phyloP scores from a whole-genome alignment of 2,113 vertebrate genomes.

The Riparia riparia region DNA sequence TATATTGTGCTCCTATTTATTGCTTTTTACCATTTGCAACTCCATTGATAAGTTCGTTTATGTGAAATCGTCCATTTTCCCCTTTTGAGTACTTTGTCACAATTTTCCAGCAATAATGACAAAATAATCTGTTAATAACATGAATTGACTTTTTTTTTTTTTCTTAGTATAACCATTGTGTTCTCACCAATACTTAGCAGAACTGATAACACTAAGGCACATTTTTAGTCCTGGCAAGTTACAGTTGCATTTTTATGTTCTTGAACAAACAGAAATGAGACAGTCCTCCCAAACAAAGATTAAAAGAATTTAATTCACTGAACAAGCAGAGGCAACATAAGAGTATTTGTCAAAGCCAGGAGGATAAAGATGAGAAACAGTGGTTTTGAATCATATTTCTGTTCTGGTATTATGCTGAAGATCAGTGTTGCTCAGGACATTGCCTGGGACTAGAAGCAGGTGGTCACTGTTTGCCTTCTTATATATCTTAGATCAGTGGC shows the following conservation, averaged over 20 bases:
- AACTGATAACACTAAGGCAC: neutral
- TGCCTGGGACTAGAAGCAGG: neutral
- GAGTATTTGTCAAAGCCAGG: neutral
- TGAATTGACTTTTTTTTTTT: neutral
- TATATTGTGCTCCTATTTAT: neutral
- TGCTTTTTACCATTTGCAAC: neutral
- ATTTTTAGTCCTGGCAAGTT: neutral
- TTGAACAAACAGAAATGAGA: neutral
- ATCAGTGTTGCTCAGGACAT: neutral
- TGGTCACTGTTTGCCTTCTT: neutral
- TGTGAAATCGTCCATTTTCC: neutral
- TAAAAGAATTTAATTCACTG: neutral
- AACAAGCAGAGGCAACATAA: neutral
- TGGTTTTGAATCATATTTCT: neutral
- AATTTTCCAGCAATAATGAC: neutral
- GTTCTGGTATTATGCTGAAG: neutral
- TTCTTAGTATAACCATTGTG: neutral
- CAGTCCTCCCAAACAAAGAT: neutral
- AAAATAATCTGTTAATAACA: neutral
- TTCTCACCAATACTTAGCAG: neutral
- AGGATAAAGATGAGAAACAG: neutral
- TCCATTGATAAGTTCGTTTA: neutral
- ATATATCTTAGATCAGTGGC: neutral
- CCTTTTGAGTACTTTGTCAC: neutral
- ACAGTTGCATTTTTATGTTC: neutral